Base-by-base conservation (phyloP, 2,113 vertebrate genomes). In the Lonchura striata region DNA sequence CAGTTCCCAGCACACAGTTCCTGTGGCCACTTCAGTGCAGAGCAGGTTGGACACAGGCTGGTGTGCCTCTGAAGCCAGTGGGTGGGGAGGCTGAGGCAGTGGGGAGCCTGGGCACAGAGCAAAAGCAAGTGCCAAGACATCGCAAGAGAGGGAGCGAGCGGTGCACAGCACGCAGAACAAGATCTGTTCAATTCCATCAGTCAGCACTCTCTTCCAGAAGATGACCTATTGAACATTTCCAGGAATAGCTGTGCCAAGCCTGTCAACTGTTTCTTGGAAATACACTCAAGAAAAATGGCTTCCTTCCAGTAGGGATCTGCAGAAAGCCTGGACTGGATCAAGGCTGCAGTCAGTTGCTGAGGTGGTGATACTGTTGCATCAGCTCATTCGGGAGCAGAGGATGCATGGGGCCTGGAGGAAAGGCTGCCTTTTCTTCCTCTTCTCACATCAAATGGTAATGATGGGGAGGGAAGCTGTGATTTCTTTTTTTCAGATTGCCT, bases 181-280 rank as follows among this genome's bases (percentile, higher is more conserved):
- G 84, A 94, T 96, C 97, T 97, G 96, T 94, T 97, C 95, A 88
- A 96, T 97, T 96, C 96, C 97, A 89, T 97, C 98, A 96, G 88
- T 98, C 96, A 93, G 96, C 80, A 66, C 93, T 93, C 96, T 97
- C 97, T 97, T 98, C 97, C 97, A 98, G 98, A 97, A 97, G 98
- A 98, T 98, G 98, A 98, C 98, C 98, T 98, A 98, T 98, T 98
- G 98, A 98, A 98, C 98, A 98, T 98, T 98, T 98, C 98, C 98
- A 98, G 98, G 98, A 98, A 98, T 95, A 98, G 97, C 97, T 83
- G 95, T 97, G 98, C 97, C 98, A 98, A 98, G 97, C 96, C 97
- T 96, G 98, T 98, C 98, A 97, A 98, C 98, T 98, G 98, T 98
- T 98, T 98, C 98, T 98, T 98, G 98, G 98, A 98, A 98, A 98